These are phyloP conservation scores for Protobothrops flavoviridis DNA, from an alignment of 2,113 vertebrate species.

Conservation along the genomic window DNA sequence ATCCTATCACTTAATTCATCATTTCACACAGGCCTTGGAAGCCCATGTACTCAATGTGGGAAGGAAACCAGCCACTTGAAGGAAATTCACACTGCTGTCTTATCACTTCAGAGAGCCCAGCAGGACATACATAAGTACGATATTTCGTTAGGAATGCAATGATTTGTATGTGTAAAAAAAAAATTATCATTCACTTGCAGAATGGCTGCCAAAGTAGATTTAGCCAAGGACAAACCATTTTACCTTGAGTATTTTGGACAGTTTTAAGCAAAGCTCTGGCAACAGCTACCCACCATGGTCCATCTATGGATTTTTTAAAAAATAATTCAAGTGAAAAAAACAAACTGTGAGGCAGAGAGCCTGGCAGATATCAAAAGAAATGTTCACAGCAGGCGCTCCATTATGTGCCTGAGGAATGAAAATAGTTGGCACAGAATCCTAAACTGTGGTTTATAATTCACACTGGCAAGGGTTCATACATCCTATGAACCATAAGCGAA, in stretches of 20 bases:
- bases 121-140: constrained; percentile 90
- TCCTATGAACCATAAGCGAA: not conserved
- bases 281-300: not conserved
- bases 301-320: not conserved
- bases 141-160: constrained; percentile 10
- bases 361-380: not conserved
- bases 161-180: not conserved
- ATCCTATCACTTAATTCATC: constrained; percentile 15
- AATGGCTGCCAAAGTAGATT: not conserved
- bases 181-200: not conserved
- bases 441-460: not conserved
- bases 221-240: not conserved
- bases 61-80: constrained; percentile 82
- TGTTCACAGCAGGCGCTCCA: not conserved
- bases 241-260: not conserved
- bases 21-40: constrained; percentile 73
- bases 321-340: not conserved
- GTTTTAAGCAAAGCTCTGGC: not conserved
- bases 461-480: not conserved
- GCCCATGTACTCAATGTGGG: constrained; percentile 79
- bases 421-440: not conserved
- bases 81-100: constrained; percentile 82
- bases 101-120: constrained; percentile 86
- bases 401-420: not conserved
- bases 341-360: not conserved